Evolutionary conservation across 1,140 invertebrate genomes (phyloP).

Genomic region (Habropoda laboriosa): DNA sequence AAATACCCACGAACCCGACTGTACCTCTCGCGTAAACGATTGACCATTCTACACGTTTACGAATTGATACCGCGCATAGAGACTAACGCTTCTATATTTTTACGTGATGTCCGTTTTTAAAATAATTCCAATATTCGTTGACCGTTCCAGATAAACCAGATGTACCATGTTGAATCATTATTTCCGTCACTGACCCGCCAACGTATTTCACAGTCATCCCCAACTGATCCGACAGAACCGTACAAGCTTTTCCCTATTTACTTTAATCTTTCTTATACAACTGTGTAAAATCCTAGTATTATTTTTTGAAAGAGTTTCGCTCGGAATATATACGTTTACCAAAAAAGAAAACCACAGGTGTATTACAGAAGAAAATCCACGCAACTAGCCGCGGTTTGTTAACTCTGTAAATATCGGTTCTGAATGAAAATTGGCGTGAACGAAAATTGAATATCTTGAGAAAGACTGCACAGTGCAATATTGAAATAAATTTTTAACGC

Average conservation of each 20-base stretch:
- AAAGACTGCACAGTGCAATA: background rate
- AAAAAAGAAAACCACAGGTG: too few relatives aligned
- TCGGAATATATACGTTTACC: background rate
- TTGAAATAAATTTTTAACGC: too few relatives aligned
- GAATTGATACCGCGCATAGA: background rate
- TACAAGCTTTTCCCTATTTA: background rate
- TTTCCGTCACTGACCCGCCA: background rate
- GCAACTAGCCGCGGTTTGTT: background rate
- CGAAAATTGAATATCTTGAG: background rate
- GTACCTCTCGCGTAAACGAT: background rate
- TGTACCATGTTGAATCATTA: background rate
- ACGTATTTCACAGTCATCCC: background rate
- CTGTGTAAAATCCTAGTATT: background rate
- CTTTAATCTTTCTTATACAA: background rate
- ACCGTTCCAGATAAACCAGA: background rate
- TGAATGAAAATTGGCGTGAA: background rate
- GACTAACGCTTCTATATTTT: background rate
- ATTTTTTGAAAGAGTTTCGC: background rate
- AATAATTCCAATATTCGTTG: constrained; percentile 19
- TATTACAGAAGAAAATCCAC: background rate
- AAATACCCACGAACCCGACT: too few relatives aligned
- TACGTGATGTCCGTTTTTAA: background rate
- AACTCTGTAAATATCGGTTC: background rate
- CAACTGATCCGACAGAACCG: background rate
- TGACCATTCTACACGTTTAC: background rate